Percentiles rank a stretch among this genome's conserved stretches.
Evolutionary conservation across 2,888 invertebrate genomes (phyloP).

Genomic region (Pristionchus arcanus): DNA sequence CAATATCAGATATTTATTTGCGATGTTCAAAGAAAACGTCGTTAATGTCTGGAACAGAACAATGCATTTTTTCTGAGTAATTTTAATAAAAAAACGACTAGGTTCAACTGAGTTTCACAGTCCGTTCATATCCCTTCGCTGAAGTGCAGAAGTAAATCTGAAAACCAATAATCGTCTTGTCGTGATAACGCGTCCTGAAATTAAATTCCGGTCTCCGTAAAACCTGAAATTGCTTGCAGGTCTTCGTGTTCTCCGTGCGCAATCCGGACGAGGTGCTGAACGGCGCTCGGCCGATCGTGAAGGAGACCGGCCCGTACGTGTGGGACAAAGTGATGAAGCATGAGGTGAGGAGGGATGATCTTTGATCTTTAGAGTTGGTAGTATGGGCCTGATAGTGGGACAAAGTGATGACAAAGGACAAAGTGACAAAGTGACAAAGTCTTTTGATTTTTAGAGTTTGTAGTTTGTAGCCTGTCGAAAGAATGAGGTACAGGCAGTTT

Average conservation of each 20-base stretch:
- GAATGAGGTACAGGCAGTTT: too few species aligned
- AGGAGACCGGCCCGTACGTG: constrained; percentile 77
- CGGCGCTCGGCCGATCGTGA: constrained; percentile 74
- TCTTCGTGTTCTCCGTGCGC: constrained; percentile 76
- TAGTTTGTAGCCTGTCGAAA: too few species aligned
- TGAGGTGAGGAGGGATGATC: constrained; percentile 60
- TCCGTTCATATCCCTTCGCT: not conserved
- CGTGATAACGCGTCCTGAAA: not conserved
- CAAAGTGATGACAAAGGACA: not conserved
- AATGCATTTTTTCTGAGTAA: too few species aligned
- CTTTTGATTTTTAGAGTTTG: not conserved
- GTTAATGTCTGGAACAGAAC: too few species aligned
- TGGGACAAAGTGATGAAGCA: constrained; percentile 76
- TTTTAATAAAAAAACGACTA: not conserved
- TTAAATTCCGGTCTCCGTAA: constrained; percentile 10
- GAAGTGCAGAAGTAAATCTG: not conserved
- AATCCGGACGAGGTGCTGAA: constrained; percentile 78
- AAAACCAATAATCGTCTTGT: not conserved
- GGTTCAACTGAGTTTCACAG: not conserved
- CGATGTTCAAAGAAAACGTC: too few species aligned
- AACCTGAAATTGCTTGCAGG: constrained; percentile 41
- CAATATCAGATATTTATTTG: too few species aligned
- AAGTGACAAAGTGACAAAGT: too few species aligned
- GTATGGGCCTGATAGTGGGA: not conserved
- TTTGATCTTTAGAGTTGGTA: not conserved